Conservation (phyloP, 2,113 vertebrate genomes). For the Megaleporinus macrocephalus region DNA sequence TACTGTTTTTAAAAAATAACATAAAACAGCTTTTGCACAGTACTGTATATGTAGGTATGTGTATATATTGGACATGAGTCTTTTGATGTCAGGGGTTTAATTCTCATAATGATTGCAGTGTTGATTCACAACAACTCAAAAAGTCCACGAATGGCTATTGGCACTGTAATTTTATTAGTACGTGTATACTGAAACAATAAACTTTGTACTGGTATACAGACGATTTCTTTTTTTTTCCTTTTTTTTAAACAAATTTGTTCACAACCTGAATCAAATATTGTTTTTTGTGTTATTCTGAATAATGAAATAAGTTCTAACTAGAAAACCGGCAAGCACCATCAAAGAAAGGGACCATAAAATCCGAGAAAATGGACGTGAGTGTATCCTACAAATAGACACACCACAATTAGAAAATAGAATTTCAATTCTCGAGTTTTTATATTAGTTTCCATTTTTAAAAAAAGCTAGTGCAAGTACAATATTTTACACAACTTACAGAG, state of each 20-base stretch:
- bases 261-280: slow-evolving; percentile 97
- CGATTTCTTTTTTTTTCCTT: slow-evolving; percentile 89
- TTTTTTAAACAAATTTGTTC: slow-evolving; percentile 94
- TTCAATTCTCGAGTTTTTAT: slow-evolving; percentile 92
- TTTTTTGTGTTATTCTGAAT: slow-evolving; percentile 88
- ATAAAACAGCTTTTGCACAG: no score
- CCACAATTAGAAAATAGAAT: slow-evolving; percentile 98
- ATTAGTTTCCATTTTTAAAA: slow-evolving; percentile 78
- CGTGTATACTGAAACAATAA: slow-evolving; percentile 97
- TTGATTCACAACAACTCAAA: slow-evolving; percentile 43
- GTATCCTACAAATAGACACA: slow-evolving; percentile 98
- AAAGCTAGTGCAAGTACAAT: slow-evolving; percentile 98
- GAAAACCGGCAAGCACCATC: slow-evolving; percentile 97
- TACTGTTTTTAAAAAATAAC: no score
- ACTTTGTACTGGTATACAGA: slow-evolving; percentile 98
- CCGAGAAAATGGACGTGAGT: slow-evolving; percentile 94
- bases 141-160: slow-evolving; percentile 77
- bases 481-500: slow-evolving; percentile 97
- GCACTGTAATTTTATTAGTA: slow-evolving; percentile 98
- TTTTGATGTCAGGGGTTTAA: no score
- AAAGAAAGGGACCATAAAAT: slow-evolving; percentile 97
- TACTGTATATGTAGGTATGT: no score
- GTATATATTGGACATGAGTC: no score
- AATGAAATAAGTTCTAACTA: slow-evolving; percentile 97
- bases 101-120: no score